phyloP scores from a whole-genome alignment of 2,113 vertebrate species.

The Scatophagus argus region DNA sequence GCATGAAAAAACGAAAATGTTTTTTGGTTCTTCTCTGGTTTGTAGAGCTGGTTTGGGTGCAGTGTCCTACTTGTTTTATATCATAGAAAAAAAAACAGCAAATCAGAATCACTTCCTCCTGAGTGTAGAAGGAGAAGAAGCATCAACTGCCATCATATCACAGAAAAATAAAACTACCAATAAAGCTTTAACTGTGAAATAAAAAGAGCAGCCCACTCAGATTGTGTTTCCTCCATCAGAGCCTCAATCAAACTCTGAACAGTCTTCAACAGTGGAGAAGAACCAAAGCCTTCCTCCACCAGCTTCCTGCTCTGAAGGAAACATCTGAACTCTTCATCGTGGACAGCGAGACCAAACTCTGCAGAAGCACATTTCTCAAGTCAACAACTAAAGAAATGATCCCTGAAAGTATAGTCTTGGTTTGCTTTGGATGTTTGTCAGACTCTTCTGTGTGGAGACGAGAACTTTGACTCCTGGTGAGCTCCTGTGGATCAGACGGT shows the following conservation, averaged over 20 bases:
- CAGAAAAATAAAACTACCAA: too few relatives aligned
- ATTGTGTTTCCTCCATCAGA: not conserved
- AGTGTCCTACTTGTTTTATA: too few relatives aligned
- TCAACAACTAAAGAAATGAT: conserved; percentile 66
- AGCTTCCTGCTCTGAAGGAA: conserved; percentile 50
- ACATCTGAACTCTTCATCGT: conserved; percentile 48
- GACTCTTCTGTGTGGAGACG: not conserved
- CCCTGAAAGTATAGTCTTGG: conserved; percentile 64
- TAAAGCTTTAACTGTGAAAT: too few relatives aligned
- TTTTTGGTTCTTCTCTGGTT: too few relatives aligned
- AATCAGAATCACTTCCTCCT: too few relatives aligned
- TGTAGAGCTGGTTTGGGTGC: too few relatives aligned
- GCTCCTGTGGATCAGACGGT: not conserved
- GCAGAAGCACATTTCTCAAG: conserved; percentile 60
- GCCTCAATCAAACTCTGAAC: conserved; percentile 23
- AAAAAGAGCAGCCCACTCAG: not conserved
- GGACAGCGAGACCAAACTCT: conserved; percentile 50
- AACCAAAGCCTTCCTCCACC: not conserved
- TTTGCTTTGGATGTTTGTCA: not conserved
- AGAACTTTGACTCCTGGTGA: not conserved
- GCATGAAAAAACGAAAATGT: too few relatives aligned
- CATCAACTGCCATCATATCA: too few relatives aligned
- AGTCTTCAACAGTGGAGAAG: not conserved
- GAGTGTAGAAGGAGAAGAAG: too few relatives aligned
- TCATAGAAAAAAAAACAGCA: too few relatives aligned